Conservation (phyloP, 2,113 vertebrate genomes). For the Cheirogaleus medius region DNA sequence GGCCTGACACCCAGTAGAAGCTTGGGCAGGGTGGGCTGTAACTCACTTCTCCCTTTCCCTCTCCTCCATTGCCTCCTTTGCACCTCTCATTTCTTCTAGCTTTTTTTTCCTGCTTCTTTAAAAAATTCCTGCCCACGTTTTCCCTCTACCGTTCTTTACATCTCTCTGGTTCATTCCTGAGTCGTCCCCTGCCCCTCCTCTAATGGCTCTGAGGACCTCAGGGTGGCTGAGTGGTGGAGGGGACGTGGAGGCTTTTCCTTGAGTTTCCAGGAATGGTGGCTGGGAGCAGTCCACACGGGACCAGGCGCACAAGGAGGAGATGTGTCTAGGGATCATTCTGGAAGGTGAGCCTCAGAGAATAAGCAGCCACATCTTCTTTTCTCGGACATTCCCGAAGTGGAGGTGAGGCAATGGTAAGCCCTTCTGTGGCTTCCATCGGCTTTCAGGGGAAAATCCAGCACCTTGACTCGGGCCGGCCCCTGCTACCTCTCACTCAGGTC, state of each 20-base stretch:
- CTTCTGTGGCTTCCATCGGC: no score
- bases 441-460: no score
- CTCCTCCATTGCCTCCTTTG: not conserved
- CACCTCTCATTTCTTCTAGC: not conserved
- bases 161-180: not conserved
- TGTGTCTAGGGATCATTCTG: no score
- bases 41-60: accelerated
- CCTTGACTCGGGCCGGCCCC: no score
- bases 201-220: not conserved
- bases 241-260: no score
- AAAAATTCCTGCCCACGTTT: not conserved
- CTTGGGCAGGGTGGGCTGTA: accelerated
- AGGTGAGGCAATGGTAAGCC: no score
- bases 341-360: no score
- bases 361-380: no score
- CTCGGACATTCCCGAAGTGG: no score
- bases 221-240: no score
- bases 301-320: no score
- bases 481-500: not conserved
- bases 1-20: not conserved
- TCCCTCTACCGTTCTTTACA: not conserved
- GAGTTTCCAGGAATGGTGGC: not conserved
- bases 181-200: no score
- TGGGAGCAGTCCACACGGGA: not conserved
- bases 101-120: not conserved